Evolutionary conservation across 2,888 invertebrate species (phyloP), one percentile per base, ranked within the genome.

Genomic region (Brenthis hecate): DNA sequence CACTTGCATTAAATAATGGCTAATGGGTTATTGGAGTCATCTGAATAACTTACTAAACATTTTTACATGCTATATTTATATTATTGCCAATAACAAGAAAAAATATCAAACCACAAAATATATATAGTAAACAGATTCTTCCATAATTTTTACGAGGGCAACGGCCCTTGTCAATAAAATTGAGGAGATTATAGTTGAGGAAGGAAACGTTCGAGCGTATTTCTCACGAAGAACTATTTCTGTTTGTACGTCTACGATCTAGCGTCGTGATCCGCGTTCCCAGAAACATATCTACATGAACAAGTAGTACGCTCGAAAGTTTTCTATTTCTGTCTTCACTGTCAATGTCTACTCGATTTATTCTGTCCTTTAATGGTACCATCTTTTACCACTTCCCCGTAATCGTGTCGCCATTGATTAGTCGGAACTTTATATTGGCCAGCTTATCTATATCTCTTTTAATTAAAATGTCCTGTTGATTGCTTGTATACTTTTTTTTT

Each of bases 171-270:
- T 70, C 69, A 71, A 71, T 74, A 73, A 72, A 72, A 68, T 75
- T 70, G 67, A 72, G 69, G 66, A 71, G 56, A 73, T 66, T 65
- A 51, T 65, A 67, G 66, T 68, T 55, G 70, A 73, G 75, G 76
- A 77, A 77, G 76, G 73, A 75, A 76, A 77, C 69, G 69, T 70
- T 60, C 62, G 63, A 65, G 73, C 67, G 71, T 70, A 71, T 73
- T 78, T 78, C 78, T 74, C 76, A 76, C 78, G 77, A 76, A 77
- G 73, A 54, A 73, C 77, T 78, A 78, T 79, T 79, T 79, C 71
- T 76, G 78, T 76, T 75, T 74, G 71, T 71, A 73, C 56, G 66
- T 61, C 61, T 61, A 66, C 56, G 65, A 50, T 65, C 50, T 36
- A 57, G 65, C 71, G 70, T 68, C 71, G 71, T 70, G 73, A 70